Percentiles rank a stretch among this genome's conserved stretches.
Conservation (phyloP, 2,888 invertebrate genomes). For the Macrosoma leucophasiata region DNA sequence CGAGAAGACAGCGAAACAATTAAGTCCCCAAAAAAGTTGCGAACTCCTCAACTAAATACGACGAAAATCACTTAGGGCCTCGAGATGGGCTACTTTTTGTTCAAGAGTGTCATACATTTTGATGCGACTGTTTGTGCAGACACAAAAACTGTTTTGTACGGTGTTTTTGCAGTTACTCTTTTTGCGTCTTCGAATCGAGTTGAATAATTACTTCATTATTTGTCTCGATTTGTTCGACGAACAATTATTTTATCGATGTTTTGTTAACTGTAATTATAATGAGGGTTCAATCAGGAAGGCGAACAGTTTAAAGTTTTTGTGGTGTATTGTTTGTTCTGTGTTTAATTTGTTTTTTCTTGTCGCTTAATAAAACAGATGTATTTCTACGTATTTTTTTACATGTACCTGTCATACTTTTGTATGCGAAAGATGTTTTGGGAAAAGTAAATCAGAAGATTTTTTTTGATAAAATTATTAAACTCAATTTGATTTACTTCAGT, state of each 20-base stretch:
- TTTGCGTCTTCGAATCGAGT: constrained; percentile 43
- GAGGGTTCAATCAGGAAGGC: too few species aligned
- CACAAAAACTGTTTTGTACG: constrained; percentile 61
- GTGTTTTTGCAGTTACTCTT: constrained; percentile 69
- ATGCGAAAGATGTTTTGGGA: too few species aligned
- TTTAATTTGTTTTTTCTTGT: constrained; percentile 5
- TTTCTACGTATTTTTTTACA: too few species aligned
- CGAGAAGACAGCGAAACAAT: constrained; percentile 48
- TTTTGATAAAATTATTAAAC: too few species aligned
- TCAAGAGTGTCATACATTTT: constrained; percentile 62
- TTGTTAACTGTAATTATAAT: too few species aligned
- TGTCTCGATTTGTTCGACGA: constrained; percentile 33
- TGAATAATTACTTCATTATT: constrained; percentile 66
- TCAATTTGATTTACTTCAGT: too few species aligned
- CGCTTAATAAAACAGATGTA: too few species aligned
- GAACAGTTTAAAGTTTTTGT: constrained; percentile 10
- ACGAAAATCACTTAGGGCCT: constrained; percentile 41
- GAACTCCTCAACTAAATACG: constrained; percentile 50
- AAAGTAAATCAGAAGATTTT: too few species aligned
- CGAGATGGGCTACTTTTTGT: constrained; percentile 49
- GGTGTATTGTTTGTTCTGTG: constrained; percentile 6
- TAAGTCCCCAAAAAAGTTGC: constrained; percentile 47
- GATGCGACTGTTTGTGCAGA: constrained; percentile 55
- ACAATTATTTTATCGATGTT: constrained; percentile 27
- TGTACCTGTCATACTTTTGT: too few species aligned